These are phyloP conservation scores for Myiotriccus ornatus DNA, from an alignment of 2,797 vertebrate genomes.

Conservation along the genomic window DNA sequence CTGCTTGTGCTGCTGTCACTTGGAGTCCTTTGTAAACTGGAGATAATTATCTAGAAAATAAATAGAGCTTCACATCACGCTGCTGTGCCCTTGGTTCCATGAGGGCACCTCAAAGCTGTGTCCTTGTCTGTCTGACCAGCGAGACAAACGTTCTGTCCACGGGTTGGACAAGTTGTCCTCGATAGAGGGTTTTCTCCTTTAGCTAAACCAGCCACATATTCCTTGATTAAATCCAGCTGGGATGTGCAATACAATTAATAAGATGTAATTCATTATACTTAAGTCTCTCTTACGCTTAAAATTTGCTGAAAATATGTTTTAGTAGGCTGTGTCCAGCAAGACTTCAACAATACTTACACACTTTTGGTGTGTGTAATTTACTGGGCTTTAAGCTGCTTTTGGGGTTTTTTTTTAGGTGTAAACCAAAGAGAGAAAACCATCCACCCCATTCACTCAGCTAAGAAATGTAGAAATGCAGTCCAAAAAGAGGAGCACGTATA, in stretches of 20 bases:
- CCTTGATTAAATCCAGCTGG: not conserved
- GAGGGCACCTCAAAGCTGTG: not conserved
- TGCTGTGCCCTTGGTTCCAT: not conserved
- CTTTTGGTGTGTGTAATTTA: not conserved
- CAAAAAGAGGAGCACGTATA: not conserved
- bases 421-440: not conserved
- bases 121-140: not conserved
- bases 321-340: not conserved
- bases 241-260: not conserved
- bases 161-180: not conserved
- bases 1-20: not conserved
- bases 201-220: rapidly evolving
- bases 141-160: rapidly evolving
- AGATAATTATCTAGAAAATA: not conserved
- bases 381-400: not conserved
- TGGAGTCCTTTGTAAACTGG: not conserved
- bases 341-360: too few species aligned
- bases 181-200: not conserved
- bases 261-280: not conserved
- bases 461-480: not conserved
- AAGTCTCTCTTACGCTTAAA: not conserved
- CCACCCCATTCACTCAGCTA: not conserved
- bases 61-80: not conserved
- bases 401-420: not conserved
- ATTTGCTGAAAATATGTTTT: not conserved